Percentiles rank a stretch among this genome's conserved stretches.
These are phyloP conservation scores for Poecilia velifera DNA, from an alignment of 2,797 vertebrate genomes.

Conservation along the genomic window DNA sequence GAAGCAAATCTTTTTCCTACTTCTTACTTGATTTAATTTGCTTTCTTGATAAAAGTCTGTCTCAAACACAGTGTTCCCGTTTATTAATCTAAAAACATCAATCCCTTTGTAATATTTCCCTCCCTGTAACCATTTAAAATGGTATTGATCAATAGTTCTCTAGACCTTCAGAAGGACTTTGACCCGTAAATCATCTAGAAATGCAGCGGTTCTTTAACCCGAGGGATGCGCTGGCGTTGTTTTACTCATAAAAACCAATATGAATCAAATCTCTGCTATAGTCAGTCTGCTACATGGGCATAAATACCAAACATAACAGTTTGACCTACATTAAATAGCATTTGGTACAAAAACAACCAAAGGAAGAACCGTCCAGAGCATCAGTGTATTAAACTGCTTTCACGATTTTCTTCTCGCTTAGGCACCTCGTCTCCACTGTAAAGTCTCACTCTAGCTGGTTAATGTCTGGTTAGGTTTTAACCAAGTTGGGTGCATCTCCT, in stretches of 20 bases:
- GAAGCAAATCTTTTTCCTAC: background rate
- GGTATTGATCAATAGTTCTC: background rate
- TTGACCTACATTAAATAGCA: background rate
- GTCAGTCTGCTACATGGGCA: too few species aligned
- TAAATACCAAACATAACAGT: background rate
- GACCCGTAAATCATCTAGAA: background rate
- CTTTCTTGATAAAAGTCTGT: background rate
- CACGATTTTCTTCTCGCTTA: background rate
- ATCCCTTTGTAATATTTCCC: background rate
- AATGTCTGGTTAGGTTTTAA: too few species aligned
- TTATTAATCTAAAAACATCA: background rate
- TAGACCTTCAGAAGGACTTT: background rate
- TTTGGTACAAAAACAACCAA: background rate
- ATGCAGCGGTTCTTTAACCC: background rate
- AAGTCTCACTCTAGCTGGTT: background rate
- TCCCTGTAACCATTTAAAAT: background rate
- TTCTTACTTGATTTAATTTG: background rate
- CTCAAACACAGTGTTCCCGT: background rate
- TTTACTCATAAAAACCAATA: background rate
- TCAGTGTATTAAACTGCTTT: background rate
- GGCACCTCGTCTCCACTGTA: background rate
- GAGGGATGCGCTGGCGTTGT: background rate
- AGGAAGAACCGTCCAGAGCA: background rate
- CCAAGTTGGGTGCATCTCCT: too few species aligned
- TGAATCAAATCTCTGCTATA: background rate